Base-by-base conservation (phyloP, 2,797 vertebrate genomes). In the Antennarius maculatus region DNA sequence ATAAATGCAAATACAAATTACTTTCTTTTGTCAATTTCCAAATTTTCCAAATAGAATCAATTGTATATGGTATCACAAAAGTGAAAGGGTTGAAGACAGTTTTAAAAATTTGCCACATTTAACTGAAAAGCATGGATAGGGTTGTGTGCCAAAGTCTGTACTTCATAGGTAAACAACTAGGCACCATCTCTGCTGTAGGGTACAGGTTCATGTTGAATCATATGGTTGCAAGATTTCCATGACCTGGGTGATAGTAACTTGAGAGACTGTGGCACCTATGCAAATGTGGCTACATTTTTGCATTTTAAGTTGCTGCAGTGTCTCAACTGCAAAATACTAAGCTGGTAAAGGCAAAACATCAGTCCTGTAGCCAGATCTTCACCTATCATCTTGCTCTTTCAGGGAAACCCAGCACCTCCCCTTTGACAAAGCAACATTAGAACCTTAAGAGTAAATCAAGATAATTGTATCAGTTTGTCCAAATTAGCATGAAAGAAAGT, bases 401-500 rank as follows among this genome's bases (percentile, higher is more conserved):
- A 51, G 68, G 68, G 51, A 73, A 61, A 46, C 29, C 17, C 14
- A 14, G 8, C 29, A 15, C 57, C 57, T 48, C 11, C 12, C 18
- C 12, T 59, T 42, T 23, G 7, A 51, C 15, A 37, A 15, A 17
- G 23, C 14, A 58, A 23, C 48, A 57, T 54, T 57, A 29, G 18
- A n/a, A 28, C 34, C 7, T 34, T 34, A 34, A 8, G 23, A 11
- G 3, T 17, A 2, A 57, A 61, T 29, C 0, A 11, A 46, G 13
- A 6, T 29, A 61, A 47, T 56, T 43, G 51, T 18, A n/a, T 8
- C 16, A 17, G 14, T 52, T 29, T 4, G 69, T 47, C 45, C 14
- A 27, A 43, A 57, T 52, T 7, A 1, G 0, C 54, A 1, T 17
- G 31, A 51, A 14, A 59, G 46, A 7, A 23, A n/a, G 17, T 63